These are phyloP conservation scores for Watsonalla binaria DNA, from an alignment of 2,888 invertebrate species.

Conservation along the genomic window DNA sequence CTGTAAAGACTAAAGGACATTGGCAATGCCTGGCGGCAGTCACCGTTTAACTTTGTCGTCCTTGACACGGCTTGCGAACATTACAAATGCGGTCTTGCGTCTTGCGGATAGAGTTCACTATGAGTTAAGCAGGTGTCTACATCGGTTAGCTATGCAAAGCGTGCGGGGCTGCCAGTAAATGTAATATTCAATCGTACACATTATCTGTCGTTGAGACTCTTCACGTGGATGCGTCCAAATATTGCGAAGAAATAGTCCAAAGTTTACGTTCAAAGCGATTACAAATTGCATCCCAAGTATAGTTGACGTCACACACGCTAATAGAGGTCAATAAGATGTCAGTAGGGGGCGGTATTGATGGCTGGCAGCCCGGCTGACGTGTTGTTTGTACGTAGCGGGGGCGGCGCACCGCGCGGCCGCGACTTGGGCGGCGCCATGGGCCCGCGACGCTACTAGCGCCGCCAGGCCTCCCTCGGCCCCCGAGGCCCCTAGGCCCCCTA, in stretches of 20 bases:
- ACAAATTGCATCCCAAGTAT: too few relatives aligned
- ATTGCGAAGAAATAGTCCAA: too few relatives aligned
- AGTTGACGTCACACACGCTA: background rate
- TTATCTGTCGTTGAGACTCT: too few relatives aligned
- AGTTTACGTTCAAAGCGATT: too few relatives aligned
- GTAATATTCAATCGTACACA: too few relatives aligned
- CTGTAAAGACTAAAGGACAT: background rate
- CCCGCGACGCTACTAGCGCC: slow-evolving; percentile 64
- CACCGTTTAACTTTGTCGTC: background rate
- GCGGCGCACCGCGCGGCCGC: slow-evolving; percentile 56
- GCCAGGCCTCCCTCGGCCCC: slow-evolving; percentile 5
- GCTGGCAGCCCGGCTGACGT: slow-evolving; percentile 7
- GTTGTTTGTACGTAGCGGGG: slow-evolving; percentile 44
- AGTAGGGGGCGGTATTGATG: background rate
- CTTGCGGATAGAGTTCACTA: slow-evolving; percentile 20
- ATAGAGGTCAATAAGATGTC: background rate
- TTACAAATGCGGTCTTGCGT: slow-evolving; percentile 6
- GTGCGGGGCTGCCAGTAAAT: slow-evolving; percentile 21
- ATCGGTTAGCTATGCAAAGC: slow-evolving; percentile 18
- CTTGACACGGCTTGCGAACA: background rate
- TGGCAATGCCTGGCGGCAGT: background rate
- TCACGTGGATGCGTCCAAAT: too few relatives aligned
- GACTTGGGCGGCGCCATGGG: slow-evolving; percentile 51
- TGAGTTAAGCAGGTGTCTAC: slow-evolving; percentile 33
- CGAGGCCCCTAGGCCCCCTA: background rate